Conservation (phyloP, 2,113 vertebrate genomes). For the Anseranas semipalmata region DNA sequence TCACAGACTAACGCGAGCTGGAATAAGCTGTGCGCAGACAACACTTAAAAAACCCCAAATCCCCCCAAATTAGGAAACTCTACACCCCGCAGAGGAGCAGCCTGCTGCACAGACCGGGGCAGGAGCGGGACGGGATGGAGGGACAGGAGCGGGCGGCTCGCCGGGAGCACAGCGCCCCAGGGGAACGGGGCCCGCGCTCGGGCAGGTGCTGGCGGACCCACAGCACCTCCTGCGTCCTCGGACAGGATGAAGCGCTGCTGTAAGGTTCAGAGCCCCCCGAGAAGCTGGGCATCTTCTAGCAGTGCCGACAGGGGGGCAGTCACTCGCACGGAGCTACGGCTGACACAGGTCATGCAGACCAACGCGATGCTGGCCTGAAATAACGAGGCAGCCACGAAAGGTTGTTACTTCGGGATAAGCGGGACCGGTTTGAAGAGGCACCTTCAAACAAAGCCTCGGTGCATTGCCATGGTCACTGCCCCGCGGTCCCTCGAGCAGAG, state of each 20-base stretch:
- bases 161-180: no score
- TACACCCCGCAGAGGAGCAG: neutral
- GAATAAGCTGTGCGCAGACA: neutral
- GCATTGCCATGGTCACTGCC: neutral
- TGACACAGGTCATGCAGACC: neutral
- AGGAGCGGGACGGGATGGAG: neutral
- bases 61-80: neutral
- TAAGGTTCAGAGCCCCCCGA: neutral
- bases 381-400: neutral
- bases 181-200: no score
- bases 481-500: neutral
- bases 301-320: neutral
- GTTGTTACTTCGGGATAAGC: neutral
- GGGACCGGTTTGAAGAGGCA: neutral
- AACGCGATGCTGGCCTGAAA: neutral
- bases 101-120: neutral
- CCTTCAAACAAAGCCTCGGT: neutral
- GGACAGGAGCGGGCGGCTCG: neutral
- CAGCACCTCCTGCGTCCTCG: no score
- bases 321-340: neutral
- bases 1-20: neutral
- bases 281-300: neutral
- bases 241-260: rapidly evolving
- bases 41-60: neutral
- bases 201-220: no score